Base-by-base conservation (phyloP, 2,113 vertebrate genomes). In the Cervus canadensis region DNA sequence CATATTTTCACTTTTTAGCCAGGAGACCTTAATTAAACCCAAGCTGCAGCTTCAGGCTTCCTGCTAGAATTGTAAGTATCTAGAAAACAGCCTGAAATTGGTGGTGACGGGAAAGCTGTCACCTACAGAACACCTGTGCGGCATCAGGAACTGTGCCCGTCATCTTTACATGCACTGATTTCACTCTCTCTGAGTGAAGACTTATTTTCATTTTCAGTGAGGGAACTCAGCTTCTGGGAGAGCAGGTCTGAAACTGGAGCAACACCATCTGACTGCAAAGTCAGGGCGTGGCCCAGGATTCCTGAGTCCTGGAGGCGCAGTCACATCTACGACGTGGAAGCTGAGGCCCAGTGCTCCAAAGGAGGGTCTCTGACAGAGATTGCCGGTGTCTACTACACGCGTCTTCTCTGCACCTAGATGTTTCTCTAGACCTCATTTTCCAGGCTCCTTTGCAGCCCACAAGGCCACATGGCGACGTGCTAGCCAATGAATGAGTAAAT, bases 1-100 rank as follows among this genome's bases (percentile, higher is more conserved):
- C 90, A 97, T 94, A 98, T 98, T 99, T 98, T 98, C 94, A 97
- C 74, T 97, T 98, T 98, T 94, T 84, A 98, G 97, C 97, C 96
- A 95, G 26, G 95, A 95, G 98, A 98, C 96, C 95, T 98, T 96
- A 98, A 98, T 98, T 98, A 99, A 98, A 98, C 28, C 79, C 87
- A 98, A 96, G 86, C 96, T 45, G n/a, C 59, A 86, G 52, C 3
- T 57, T 78, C 4, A 1, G 2, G 4, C 7, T 89, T 82, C 54
- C 19, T 3, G 2, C 30, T 28, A 14, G 76, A 81, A 25, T 48
- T 12, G 12, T 2, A 6, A 23, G 25, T 36, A 74, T 74, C 52
- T 12, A 52, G 81, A 28, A 23, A 14, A 26, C 7, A 28, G 36
- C 40, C 45, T 83, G 82, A 83, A 48, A 36, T 6, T 48, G 76